Conservation (phyloP, 1,140 invertebrate species). For the Diabrotica undecimpunctata region DNA sequence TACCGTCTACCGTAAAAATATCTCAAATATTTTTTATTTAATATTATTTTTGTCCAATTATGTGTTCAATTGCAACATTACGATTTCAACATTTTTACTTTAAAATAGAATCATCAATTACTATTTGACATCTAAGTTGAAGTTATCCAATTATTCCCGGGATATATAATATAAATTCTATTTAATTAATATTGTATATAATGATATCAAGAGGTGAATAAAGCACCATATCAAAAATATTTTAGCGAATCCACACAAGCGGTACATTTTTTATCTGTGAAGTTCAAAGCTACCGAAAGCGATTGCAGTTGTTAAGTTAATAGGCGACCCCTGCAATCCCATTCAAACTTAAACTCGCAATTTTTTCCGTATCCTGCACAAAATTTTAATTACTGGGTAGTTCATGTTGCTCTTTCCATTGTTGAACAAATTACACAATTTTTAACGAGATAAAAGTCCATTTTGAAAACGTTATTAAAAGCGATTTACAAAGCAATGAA, state of each 20-base stretch:
- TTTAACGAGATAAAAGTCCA: slow-evolving; percentile 30
- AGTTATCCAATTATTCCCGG: too few species aligned
- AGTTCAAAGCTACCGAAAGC: background rate
- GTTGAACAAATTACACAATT: slow-evolving; percentile 25
- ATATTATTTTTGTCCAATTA: too few species aligned
- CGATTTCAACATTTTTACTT: too few species aligned
- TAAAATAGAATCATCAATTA: too few species aligned
- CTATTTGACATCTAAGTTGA: too few species aligned
- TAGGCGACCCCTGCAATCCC: slow-evolving; percentile 5
- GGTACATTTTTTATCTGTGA: background rate
- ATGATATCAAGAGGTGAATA: background rate
- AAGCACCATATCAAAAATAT: background rate
- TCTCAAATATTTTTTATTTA: too few species aligned
- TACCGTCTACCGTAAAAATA: too few species aligned
- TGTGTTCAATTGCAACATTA: too few species aligned
- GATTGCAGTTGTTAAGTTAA: background rate
- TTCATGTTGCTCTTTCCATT: slow-evolving; percentile 18
- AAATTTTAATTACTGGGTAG: slow-evolving; percentile 21
- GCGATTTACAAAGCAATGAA: slow-evolving; percentile 27
- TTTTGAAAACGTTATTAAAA: slow-evolving; percentile 27
- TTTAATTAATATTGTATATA: background rate
- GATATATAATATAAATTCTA: background rate
- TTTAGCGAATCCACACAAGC: background rate
- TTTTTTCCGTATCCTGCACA: slow-evolving; percentile 11
- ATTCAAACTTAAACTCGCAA: slow-evolving; percentile 13